Evolutionary conservation across 1,140 invertebrate genomes (phyloP).

Genomic region (Paraescarpia echinospica): DNA sequence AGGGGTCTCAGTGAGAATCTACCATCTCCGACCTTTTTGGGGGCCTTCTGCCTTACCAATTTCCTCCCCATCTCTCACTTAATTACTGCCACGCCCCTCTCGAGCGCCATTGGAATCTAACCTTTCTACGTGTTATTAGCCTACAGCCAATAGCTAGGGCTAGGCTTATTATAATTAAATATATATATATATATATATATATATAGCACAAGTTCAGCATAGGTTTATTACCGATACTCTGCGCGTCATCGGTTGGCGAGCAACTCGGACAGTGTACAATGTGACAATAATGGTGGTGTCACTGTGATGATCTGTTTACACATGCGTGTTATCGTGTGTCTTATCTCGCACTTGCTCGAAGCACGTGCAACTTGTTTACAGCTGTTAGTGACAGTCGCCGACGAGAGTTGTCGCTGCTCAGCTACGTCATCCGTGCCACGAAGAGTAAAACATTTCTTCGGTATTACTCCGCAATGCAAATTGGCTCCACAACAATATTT

Average conservation of each 20-base stretch:
- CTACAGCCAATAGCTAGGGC: too few relatives aligned
- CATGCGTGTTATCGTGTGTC: not conserved
- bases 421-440: not conserved
- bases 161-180: too few relatives aligned
- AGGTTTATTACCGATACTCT: not conserved
- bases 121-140: too few relatives aligned
- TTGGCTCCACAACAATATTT: not conserved
- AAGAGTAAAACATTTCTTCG: not conserved
- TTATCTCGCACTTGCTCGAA: not conserved
- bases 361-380: slow-evolving; percentile 4
- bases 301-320: not conserved
- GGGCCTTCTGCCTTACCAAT: too few relatives aligned
- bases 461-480: slow-evolving; percentile 1
- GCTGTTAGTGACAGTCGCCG: not conserved
- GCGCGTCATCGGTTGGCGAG: not conserved
- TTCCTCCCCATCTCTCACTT: too few relatives aligned
- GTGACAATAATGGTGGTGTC: not conserved
- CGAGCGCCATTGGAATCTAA: too few relatives aligned
- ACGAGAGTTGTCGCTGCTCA: slow-evolving; percentile 3
- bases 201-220: too few relatives aligned
- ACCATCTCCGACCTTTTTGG: too few relatives aligned
- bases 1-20: too few relatives aligned
- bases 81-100: too few relatives aligned
- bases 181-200: too few relatives aligned
- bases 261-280: not conserved